phyloP scores from a whole-genome alignment of 1,140 invertebrate genomes.

The Metaphire vulgaris region DNA sequence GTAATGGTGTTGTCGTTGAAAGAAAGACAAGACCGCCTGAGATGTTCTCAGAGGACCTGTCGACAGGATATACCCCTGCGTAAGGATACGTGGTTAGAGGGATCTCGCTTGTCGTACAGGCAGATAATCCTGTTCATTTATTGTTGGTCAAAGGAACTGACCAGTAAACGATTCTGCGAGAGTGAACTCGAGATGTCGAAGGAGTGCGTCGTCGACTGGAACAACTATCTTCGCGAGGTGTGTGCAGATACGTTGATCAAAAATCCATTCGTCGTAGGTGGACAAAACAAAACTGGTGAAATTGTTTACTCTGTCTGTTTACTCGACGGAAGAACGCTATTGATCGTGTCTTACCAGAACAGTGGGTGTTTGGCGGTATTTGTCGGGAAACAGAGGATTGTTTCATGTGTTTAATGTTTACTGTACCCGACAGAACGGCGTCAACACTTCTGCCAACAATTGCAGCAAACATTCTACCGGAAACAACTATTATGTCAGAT shows the following conservation, averaged over 20 bases:
- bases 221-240: slow-evolving; percentile 12
- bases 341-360: background rate
- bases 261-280: slow-evolving; percentile 3
- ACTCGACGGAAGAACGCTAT: background rate
- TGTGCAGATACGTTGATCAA: slow-evolving; percentile 15
- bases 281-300: slow-evolving; percentile 5
- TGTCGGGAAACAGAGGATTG: slow-evolving; percentile 8
- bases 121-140: slow-evolving; percentile 12
- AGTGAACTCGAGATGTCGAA: slow-evolving; percentile 5
- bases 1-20: background rate
- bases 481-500: slow-evolving; percentile 5
- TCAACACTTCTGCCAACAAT: slow-evolving; percentile 5
- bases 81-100: background rate
- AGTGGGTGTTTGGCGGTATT: slow-evolving; percentile 2
- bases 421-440: slow-evolving; percentile 10
- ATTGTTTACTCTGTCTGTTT: slow-evolving; percentile 2
- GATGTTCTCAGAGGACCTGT: background rate
- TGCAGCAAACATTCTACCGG: background rate
- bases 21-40: background rate
- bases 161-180: slow-evolving; percentile 13
- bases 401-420: slow-evolving; percentile 18
- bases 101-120: slow-evolving; percentile 1
- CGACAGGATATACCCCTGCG: background rate
- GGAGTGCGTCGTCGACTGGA: background rate
- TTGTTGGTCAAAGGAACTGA: slow-evolving; percentile 9